phyloP scores from a whole-genome alignment of 1,140 invertebrate genomes.

The Neotoxoptera formosana region DNA sequence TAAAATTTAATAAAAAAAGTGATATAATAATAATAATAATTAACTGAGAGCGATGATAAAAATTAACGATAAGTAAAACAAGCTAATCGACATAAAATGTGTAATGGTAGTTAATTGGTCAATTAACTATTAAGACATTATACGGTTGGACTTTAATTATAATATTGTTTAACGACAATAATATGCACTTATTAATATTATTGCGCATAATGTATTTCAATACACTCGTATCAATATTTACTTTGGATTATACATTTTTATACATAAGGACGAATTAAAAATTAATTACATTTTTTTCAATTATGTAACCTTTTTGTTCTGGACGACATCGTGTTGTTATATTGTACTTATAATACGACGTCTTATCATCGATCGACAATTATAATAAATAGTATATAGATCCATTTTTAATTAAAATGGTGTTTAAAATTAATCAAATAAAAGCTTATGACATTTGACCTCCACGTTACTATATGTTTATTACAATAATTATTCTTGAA shows the following conservation, averaged over 20 bases:
- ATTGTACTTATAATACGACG: background rate
- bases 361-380: background rate
- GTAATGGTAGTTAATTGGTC: background rate
- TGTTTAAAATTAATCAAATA: background rate
- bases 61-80: background rate
- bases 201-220: background rate
- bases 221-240: background rate
- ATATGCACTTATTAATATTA: background rate
- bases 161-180: background rate
- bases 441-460: background rate
- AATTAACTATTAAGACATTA: slow-evolving; percentile 9
- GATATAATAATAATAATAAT: no score
- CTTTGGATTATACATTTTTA: background rate
- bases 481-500: background rate
- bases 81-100: background rate
- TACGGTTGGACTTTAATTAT: background rate
- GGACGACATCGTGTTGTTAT: background rate
- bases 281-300: background rate
- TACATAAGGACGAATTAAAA: background rate
- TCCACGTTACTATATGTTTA: background rate
- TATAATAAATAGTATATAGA: background rate
- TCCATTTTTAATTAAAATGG: slow-evolving; percentile 8
- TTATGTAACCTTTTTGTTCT: background rate
- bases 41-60: background rate
- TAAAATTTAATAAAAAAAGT: background rate